phyloP scores from a whole-genome alignment of 2,797 vertebrate genomes.

The Thamnophis elegans region DNA sequence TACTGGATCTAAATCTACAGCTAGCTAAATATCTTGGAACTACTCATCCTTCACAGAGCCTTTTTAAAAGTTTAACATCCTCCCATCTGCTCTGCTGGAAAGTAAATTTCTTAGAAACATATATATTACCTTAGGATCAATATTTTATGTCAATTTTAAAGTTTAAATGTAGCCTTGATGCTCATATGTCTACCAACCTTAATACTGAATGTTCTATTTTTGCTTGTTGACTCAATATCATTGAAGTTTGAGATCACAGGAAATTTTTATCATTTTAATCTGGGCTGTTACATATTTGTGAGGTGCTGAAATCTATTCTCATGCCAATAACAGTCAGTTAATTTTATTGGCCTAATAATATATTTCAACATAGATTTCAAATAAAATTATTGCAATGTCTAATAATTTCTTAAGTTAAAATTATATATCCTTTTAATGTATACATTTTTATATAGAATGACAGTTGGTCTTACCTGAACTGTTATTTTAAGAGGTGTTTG shows the following conservation, averaged over 20 bases:
- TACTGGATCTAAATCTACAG: background rate
- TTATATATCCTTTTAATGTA: background rate
- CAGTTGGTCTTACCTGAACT: too few species aligned
- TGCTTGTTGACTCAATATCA: background rate
- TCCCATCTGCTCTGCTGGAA: background rate
- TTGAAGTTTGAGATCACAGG: constrained; percentile 3
- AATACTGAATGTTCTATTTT: background rate
- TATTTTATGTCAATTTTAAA: background rate
- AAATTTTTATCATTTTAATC: background rate
- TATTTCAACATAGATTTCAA: background rate
- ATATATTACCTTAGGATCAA: background rate
- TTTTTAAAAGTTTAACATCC: background rate
- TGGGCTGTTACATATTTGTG: constrained; percentile 2
- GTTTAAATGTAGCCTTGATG: background rate
- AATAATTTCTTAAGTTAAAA: background rate
- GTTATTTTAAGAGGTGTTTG: too few species aligned
- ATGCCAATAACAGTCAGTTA: background rate
- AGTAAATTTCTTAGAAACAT: background rate
- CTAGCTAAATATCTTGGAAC: background rate
- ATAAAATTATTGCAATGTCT: background rate
- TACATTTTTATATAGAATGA: too few species aligned
- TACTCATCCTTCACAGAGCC: background rate
- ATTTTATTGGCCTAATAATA: background rate
- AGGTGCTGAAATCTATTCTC: background rate
- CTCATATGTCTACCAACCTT: background rate